phyloP scores from a whole-genome alignment of 2,888 invertebrate genomes.

The Chromoteleia sp. region DNA sequence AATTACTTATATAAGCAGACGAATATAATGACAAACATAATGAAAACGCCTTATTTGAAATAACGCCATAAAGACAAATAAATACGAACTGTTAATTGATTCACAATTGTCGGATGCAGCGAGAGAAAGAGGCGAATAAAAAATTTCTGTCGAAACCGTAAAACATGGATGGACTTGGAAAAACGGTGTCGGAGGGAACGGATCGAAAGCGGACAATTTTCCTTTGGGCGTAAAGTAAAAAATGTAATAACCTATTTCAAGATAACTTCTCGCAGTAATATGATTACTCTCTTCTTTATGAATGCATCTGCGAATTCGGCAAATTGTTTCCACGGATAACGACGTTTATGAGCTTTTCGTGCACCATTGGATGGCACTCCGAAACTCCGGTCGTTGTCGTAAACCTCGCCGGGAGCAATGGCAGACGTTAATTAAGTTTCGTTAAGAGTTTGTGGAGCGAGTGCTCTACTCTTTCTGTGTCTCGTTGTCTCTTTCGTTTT shows the following conservation, averaged over 20 bases:
- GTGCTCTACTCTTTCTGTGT: conserved; percentile 66
- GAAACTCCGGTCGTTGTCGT: conserved; percentile 74
- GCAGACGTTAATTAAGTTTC: conserved; percentile 82
- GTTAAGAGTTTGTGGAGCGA: conserved; percentile 78
- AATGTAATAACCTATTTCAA: conserved; percentile 52
- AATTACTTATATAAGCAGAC: no score
- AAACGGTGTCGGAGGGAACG: conserved; percentile 1
- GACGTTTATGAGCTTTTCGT: conserved; percentile 74
- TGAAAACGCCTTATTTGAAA: no score
- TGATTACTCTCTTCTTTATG: conserved; percentile 70
- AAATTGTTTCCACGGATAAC: conserved; percentile 71
- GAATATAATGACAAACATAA: no score
- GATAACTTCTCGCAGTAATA: conserved; percentile 64
- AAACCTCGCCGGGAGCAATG: conserved; percentile 77
- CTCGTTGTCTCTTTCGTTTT: conserved; percentile 70
- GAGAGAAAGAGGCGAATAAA: neutral
- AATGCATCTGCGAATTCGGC: conserved; percentile 73
- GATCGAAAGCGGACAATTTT: conserved; percentile 27
- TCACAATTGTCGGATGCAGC: neutral
- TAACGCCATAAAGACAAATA: neutral
- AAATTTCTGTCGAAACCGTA: conserved; percentile 19
- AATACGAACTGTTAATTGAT: neutral
- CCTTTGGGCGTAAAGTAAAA: conserved; percentile 43
- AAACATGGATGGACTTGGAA: conserved; percentile 21
- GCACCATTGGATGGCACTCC: conserved; percentile 70